Evolutionary conservation across 2,113 vertebrate genomes (phyloP).

Genomic region (Oreochromis tanganicae): DNA sequence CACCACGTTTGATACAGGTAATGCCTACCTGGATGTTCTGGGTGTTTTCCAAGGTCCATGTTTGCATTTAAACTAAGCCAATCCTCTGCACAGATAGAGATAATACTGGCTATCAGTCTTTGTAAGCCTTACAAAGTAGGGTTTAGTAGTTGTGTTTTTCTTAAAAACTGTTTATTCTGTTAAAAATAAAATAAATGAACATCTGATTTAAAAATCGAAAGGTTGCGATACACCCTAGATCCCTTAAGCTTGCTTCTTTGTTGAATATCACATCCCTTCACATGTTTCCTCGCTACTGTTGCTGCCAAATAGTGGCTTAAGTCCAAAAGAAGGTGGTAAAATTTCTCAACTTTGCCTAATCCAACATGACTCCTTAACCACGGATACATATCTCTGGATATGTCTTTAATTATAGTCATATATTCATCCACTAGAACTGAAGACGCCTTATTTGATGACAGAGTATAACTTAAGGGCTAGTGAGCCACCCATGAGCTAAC

Average conservation of each 20-base stretch:
- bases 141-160: background rate
- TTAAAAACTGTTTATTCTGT: background rate
- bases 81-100: background rate
- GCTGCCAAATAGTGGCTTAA: background rate
- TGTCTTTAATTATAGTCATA: background rate
- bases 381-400: background rate
- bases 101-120: background rate
- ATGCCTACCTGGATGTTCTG: background rate
- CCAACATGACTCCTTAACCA: background rate
- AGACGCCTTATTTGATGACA: background rate
- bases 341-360: background rate
- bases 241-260: background rate
- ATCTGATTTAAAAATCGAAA: background rate
- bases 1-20: slow-evolving; percentile 8
- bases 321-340: background rate
- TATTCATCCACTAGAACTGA: background rate
- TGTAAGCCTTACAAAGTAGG: background rate
- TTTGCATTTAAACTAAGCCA: background rate
- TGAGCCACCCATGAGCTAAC: background rate
- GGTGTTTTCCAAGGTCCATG: background rate
- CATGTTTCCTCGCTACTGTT: background rate
- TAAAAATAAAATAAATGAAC: background rate
- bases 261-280: background rate
- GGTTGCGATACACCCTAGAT: background rate
- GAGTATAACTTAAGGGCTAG: background rate